These are phyloP conservation scores for Pseudococcus longispinus DNA, from an alignment of 2,888 invertebrate genomes.

Conservation along the genomic window DNA sequence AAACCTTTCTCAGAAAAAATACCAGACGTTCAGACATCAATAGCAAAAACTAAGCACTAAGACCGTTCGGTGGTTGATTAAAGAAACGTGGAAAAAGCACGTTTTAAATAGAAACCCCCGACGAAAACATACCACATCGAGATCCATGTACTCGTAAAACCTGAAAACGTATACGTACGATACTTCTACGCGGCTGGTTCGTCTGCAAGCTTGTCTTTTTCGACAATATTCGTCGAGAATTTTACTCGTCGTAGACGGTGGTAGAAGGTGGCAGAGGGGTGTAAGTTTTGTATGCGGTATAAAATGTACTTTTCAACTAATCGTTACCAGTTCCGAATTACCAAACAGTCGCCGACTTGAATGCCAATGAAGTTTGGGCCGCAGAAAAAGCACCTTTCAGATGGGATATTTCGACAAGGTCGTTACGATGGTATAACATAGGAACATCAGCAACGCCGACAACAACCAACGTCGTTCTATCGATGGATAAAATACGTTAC, in stretches of 20 bases:
- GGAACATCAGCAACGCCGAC: background rate
- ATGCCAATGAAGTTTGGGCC: conserved; percentile 4
- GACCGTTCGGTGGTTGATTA: too few relatives aligned
- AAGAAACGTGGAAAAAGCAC: too few relatives aligned
- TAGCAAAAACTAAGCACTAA: too few relatives aligned
- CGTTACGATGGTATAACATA: background rate
- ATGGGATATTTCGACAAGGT: conserved; percentile 7
- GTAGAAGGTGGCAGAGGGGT: background rate
- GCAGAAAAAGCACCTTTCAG: background rate
- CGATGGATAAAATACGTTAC: background rate
- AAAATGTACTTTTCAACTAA: conserved; percentile 28
- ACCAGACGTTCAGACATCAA: too few relatives aligned
- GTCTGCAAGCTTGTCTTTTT: background rate
- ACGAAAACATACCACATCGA: background rate
- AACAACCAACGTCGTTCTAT: background rate
- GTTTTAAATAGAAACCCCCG: too few relatives aligned
- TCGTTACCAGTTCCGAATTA: conserved; percentile 34
- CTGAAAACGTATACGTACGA: background rate
- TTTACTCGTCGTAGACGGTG: background rate
- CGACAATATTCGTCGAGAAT: conserved; percentile 4
- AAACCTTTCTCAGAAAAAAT: background rate
- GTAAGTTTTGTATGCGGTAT: background rate
- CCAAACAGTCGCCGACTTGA: conserved; percentile 19
- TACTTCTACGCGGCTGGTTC: background rate
- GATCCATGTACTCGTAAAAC: background rate